Evolutionary conservation across 2,888 invertebrate genomes (phyloP).

Genomic region (Torymus aiolomorphi): DNA sequence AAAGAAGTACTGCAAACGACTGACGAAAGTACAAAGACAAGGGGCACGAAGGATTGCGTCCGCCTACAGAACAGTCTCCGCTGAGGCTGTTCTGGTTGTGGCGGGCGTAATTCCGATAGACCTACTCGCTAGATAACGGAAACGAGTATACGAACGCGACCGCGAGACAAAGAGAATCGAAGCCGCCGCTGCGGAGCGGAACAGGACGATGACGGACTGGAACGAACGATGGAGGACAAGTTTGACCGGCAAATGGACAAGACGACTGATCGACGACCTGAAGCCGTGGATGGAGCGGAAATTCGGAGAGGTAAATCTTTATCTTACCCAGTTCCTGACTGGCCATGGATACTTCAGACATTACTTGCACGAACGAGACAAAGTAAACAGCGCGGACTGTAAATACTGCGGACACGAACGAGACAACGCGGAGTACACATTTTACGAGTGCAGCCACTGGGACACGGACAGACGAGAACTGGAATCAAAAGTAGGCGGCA

Average conservation of each 20-base stretch:
- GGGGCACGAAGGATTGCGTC: conserved; percentile 57
- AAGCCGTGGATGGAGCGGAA: neutral
- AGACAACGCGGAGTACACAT: too few relatives aligned
- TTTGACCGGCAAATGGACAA: neutral
- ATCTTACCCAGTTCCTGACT: neutral
- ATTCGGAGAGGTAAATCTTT: neutral
- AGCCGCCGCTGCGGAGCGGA: neutral
- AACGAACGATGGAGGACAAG: too few relatives aligned
- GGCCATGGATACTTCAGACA: conserved; percentile 1
- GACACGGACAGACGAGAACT: too few relatives aligned
- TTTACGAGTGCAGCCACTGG: too few relatives aligned
- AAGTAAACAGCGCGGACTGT: too few relatives aligned
- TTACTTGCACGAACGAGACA: too few relatives aligned
- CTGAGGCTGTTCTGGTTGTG: conserved; percentile 58
- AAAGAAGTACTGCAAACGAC: conserved; percentile 52
- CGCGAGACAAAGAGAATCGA: neutral
- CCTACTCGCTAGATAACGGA: conserved; percentile 55
- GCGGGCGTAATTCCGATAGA: conserved; percentile 60
- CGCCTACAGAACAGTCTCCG: conserved; percentile 61
- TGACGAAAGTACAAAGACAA: conserved; percentile 46
- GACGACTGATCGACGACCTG: neutral
- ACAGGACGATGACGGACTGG: neutral
- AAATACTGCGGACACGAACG: too few relatives aligned
- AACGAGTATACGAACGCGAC: too few relatives aligned
- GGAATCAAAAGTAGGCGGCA: too few relatives aligned